Conservation (phyloP, 2,113 vertebrate species). For the Butorides virescens region DNA sequence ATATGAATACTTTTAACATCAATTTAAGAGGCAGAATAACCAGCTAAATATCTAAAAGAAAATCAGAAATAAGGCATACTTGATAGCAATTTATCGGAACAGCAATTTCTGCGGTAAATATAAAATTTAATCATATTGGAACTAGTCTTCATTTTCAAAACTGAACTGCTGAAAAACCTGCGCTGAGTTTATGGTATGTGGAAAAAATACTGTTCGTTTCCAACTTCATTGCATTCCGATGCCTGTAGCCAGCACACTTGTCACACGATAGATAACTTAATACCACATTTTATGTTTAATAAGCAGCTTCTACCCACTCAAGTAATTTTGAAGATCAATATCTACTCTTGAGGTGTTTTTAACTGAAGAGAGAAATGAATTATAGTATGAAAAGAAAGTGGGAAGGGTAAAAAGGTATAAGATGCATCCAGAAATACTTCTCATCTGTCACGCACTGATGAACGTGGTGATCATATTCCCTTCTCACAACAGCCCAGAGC, state of each 20-base stretch:
- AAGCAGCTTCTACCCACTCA: not conserved
- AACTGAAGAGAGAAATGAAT: not conserved
- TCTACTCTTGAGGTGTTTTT: not conserved
- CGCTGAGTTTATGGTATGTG: not conserved
- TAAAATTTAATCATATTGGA: not conserved
- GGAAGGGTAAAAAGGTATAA: not conserved
- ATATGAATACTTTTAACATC: not conserved
- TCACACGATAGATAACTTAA: not conserved
- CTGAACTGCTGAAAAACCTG: not conserved
- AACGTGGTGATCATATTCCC: not conserved
- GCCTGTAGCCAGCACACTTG: not conserved
- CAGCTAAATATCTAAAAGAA: not conserved
- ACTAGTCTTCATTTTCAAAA: not conserved
- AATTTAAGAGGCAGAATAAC: not conserved
- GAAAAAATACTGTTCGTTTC: not conserved
- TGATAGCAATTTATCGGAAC: not conserved
- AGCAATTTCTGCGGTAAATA: not conserved
- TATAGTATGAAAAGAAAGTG: not conserved
- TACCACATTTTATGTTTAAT: not conserved
- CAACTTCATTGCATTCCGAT: not conserved
- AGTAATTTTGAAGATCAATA: not conserved
- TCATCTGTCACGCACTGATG: not conserved
- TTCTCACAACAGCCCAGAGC: not conserved
- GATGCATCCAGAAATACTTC: not conserved
- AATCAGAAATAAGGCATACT: not conserved